phyloP scores from a whole-genome alignment of 2,888 invertebrate species.

The Gerris lacustris region DNA sequence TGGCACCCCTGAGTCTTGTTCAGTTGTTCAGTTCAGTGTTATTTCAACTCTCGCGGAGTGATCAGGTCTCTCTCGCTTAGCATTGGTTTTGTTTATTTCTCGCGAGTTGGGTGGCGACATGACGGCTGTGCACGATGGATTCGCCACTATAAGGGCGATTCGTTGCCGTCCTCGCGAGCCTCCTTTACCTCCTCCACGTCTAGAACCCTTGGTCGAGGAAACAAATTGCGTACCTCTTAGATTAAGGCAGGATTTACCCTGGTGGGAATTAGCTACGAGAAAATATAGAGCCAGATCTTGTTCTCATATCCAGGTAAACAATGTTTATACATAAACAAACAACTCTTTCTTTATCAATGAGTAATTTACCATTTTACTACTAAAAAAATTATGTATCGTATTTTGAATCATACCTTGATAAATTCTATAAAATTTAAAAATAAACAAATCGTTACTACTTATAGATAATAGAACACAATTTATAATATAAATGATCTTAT shows the following conservation, averaged over 20 bases:
- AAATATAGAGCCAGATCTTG: slow-evolving; percentile 61
- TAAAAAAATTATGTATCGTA: too few relatives aligned
- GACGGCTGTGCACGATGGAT: slow-evolving; percentile 57
- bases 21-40: too few relatives aligned
- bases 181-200: slow-evolving; percentile 42
- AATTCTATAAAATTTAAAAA: too few relatives aligned
- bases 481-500: too few relatives aligned
- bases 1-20: not conserved
- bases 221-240: slow-evolving; percentile 34
- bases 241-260: slow-evolving; percentile 59
- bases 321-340: too few relatives aligned
- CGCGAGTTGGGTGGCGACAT: not conserved
- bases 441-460: too few relatives aligned
- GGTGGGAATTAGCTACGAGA: slow-evolving; percentile 78
- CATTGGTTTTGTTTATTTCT: not conserved
- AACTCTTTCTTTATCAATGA: too few relatives aligned
- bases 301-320: slow-evolving; percentile 23
- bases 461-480: too few relatives aligned
- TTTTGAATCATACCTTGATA: too few relatives aligned
- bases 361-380: too few relatives aligned
- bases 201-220: slow-evolving; percentile 30
- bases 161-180: slow-evolving; percentile 33
- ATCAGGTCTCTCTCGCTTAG: too few relatives aligned
- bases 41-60: too few relatives aligned
- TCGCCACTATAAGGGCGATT: slow-evolving; percentile 57